phyloP scores from a whole-genome alignment of 2,113 vertebrate species.

The Lepus europaeus region DNA sequence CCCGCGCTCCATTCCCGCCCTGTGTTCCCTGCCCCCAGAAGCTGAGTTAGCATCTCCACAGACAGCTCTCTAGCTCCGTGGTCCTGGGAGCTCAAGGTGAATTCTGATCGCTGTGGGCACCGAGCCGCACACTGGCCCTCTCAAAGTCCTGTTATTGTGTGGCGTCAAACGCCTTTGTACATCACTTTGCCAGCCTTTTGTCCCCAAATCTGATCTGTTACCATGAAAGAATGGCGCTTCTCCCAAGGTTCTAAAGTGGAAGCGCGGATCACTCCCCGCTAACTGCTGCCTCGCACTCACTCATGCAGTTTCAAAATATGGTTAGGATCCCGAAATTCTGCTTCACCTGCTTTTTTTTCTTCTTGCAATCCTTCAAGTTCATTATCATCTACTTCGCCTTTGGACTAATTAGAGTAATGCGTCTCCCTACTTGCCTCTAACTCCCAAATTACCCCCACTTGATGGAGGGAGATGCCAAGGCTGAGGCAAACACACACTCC shows the following conservation, averaged over 20 bases:
- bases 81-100: not conserved
- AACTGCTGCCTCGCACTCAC: not conserved
- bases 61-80: slow-evolving; percentile 11
- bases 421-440: slow-evolving; percentile 50
- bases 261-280: slow-evolving; percentile 21
- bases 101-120: slow-evolving; percentile 63
- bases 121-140: slow-evolving; percentile 36
- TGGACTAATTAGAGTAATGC: slow-evolving; percentile 55
- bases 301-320: slow-evolving; percentile 10
- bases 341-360: not conserved
- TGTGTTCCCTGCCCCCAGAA: not conserved
- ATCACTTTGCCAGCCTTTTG: slow-evolving; percentile 57
- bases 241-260: slow-evolving; percentile 54
- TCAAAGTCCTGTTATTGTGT: slow-evolving; percentile 65
- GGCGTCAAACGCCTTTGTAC: slow-evolving; percentile 46
- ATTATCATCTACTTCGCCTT: slow-evolving; percentile 30
- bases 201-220: slow-evolving; percentile 69
- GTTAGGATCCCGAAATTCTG: not conserved
- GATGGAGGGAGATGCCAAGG: slow-evolving; percentile 38
- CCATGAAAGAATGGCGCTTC: slow-evolving; percentile 41
- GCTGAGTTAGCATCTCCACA: slow-evolving; percentile 12
- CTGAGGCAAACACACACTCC: slow-evolving; percentile 37
- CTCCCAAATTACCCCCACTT: slow-evolving; percentile 66
- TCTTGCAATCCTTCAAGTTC: slow-evolving; percentile 33
- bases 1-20: no score